phyloP scores from a whole-genome alignment of 1,140 invertebrate genomes.

The Trichogramma pretiosum region DNA sequence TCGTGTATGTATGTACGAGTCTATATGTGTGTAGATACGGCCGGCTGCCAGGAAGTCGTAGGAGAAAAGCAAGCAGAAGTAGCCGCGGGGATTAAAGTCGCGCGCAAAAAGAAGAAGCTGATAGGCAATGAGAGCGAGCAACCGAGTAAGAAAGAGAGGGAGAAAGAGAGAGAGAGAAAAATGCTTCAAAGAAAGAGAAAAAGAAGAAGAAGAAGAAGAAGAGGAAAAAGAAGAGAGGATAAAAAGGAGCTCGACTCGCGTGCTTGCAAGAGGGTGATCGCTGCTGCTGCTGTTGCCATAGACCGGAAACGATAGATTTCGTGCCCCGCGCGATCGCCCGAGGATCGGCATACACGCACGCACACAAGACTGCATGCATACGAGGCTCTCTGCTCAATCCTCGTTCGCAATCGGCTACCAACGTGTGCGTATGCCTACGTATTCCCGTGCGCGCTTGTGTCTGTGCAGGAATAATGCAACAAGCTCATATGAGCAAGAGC shows the following conservation, averaged over 20 bases:
- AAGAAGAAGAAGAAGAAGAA: not conserved
- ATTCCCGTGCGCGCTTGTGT: no score
- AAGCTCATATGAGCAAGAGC: no score
- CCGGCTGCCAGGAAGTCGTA: constrained; percentile 24
- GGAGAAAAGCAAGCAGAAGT: not conserved
- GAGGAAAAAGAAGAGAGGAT: not conserved
- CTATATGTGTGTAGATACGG: no score
- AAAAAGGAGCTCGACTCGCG: no score
- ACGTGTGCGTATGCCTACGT: no score
- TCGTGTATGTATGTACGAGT: no score
- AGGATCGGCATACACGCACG: not conserved
- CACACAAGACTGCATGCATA: no score
- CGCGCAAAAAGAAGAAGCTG: constrained; percentile 12
- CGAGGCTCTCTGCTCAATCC: no score
- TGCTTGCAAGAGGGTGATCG: not conserved
- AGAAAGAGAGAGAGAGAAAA: not conserved
- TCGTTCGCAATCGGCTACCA: no score
- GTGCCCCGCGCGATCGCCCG: constrained; percentile 17
- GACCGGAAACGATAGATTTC: constrained; percentile 30
- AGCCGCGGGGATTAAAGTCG: not conserved
- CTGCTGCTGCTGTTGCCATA: not conserved
- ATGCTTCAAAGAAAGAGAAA: no score
- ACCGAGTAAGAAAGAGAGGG: constrained; percentile 5
- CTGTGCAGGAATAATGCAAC: no score
- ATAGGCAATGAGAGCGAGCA: constrained; percentile 10